These are phyloP conservation scores for Silurus glanis DNA, from an alignment of 2,113 vertebrate genomes.

Conservation along the genomic window DNA sequence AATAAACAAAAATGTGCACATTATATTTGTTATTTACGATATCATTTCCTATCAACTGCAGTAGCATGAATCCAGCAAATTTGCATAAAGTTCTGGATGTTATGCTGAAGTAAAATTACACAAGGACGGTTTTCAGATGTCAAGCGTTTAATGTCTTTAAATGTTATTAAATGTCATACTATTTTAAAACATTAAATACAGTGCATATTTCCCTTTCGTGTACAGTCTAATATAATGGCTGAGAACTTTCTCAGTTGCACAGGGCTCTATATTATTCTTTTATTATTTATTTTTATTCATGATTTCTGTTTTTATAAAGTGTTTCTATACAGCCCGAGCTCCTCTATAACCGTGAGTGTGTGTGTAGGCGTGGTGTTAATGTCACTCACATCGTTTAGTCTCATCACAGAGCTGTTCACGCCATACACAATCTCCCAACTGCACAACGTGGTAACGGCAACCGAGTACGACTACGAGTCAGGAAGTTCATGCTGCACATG, in stretches of 20 bases:
- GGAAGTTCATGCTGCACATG: neutral
- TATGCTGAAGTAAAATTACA: neutral
- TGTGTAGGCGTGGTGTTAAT: neutral
- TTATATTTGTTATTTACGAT: neutral
- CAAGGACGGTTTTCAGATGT: neutral
- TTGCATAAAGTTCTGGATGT: neutral
- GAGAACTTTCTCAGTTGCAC: neutral
- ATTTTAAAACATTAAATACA: neutral
- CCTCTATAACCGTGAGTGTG: neutral
- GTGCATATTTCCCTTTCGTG: neutral
- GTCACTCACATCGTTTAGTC: slow-evolving; percentile 6
- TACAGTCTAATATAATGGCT: neutral
- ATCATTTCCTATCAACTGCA: neutral
- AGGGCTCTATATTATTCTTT: neutral
- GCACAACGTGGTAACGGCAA: neutral
- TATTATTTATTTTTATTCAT: neutral
- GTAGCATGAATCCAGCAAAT: neutral
- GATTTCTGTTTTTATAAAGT: neutral
- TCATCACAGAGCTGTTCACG: neutral
- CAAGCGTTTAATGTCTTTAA: neutral
- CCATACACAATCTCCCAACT: neutral
- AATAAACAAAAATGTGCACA: neutral
- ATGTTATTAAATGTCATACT: neutral
- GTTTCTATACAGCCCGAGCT: neutral
- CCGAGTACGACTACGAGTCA: neutral